phyloP scores from a whole-genome alignment of 2,113 vertebrate genomes.

The Equus quagga region DNA sequence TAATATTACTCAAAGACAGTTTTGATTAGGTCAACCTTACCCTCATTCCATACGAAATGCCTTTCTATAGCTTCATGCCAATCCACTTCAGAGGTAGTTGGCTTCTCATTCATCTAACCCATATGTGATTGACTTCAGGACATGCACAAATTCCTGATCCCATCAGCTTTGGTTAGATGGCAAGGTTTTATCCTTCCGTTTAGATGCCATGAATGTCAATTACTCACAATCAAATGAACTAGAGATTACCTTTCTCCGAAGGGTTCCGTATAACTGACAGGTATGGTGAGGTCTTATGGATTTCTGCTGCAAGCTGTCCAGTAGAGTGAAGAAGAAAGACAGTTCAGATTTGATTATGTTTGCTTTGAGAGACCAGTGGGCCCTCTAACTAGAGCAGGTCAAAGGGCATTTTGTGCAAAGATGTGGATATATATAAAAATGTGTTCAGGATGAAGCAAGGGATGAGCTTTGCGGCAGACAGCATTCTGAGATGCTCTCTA shows the following conservation, averaged over 20 bases:
- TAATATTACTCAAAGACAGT: background rate
- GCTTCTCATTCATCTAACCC: background rate
- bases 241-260: background rate
- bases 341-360: too few relatives aligned
- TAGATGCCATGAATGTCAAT: background rate
- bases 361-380: background rate
- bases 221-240: background rate
- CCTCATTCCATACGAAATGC: background rate
- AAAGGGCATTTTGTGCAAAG: background rate
- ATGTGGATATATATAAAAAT: background rate
- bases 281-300: background rate
- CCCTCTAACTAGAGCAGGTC: background rate
- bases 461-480: too few relatives aligned
- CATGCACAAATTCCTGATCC: too few relatives aligned
- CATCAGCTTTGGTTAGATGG: background rate
- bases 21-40: background rate
- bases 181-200: background rate
- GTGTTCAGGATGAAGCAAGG: background rate
- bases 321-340: background rate
- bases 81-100: background rate
- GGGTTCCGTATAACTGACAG: too few relatives aligned
- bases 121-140: background rate
- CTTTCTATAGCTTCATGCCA: background rate
- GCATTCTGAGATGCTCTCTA: background rate
- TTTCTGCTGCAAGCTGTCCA: accelerated